Conservation (phyloP, 2,888 invertebrate genomes). For the Pammene fasciana region DNA sequence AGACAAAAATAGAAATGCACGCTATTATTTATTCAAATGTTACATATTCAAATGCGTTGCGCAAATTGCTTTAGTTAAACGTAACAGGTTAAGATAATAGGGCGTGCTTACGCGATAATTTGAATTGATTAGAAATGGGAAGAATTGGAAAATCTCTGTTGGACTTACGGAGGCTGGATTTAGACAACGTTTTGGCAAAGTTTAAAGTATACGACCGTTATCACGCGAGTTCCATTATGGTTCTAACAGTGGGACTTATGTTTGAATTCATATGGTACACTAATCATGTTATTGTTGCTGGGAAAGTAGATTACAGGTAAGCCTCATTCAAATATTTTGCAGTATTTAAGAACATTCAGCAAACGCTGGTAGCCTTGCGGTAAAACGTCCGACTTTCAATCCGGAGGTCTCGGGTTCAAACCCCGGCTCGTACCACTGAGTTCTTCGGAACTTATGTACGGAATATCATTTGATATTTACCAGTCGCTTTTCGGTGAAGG, state of each 20-base stretch:
- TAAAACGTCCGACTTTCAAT: no score
- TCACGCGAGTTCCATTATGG: neutral
- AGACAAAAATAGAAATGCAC: conserved; percentile 41
- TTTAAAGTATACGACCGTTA: conserved; percentile 7
- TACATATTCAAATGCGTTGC: no score
- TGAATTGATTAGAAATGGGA: neutral
- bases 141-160: neutral
- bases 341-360: no score
- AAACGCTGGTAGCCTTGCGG: no score
- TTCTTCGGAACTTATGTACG: no score
- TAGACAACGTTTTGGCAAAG: conserved; percentile 1
- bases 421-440: no score
- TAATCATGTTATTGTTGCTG: conserved; percentile 6
- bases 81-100: neutral
- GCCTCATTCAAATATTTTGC: no score
- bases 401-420: no score
- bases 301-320: neutral
- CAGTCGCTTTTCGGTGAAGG: no score
- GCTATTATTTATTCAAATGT: conserved; percentile 43
- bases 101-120: neutral
- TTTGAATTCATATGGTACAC: neutral
- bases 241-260: neutral
- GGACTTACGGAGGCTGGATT: neutral
- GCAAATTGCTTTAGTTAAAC: neutral
- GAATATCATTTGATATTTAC: no score